A percentile compares a stretch with the other conserved stretches of the same genome.
These are phyloP conservation scores for Chiloscyllium punctatum DNA, from an alignment of 2,797 vertebrate species.

Conservation along the genomic window DNA sequence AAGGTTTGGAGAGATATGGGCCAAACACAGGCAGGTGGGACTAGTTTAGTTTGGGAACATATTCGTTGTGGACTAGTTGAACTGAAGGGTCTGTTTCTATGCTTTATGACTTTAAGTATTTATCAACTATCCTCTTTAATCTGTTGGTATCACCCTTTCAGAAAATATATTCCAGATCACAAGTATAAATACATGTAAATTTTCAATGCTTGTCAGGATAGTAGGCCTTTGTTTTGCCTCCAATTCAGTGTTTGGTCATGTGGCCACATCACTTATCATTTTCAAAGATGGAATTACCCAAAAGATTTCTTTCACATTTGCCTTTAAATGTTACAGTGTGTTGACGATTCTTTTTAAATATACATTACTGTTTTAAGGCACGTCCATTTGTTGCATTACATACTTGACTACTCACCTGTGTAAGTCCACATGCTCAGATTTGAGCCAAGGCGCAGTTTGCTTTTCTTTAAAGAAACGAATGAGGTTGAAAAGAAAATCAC, in stretches of 20 bases:
- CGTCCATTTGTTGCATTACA: not conserved
- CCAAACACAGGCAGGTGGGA: no score
- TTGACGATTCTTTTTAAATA: not conserved
- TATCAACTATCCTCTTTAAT: not conserved
- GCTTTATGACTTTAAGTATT: not conserved
- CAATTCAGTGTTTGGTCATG: not conserved
- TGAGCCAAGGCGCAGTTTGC: not conserved
- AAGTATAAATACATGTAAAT: not conserved
- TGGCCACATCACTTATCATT: not conserved
- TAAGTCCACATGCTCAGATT: not conserved
- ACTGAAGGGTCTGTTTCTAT: no score
- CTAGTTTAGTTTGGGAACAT: no score
- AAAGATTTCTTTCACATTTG: not conserved
- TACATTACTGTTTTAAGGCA: not conserved
- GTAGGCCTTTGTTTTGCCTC: not conserved
- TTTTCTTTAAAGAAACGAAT: not conserved
- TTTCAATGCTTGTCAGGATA: not conserved
- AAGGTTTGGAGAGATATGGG: no score
- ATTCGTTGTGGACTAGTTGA: no score
- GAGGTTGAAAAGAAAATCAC: not conserved
- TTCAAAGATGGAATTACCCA: not conserved
- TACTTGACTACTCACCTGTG: not conserved
- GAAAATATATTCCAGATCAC: not conserved
- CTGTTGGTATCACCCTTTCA: not conserved
- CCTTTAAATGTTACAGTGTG: no score